These are phyloP conservation scores for Tetranychus urticae DNA, from an alignment of 1,140 invertebrate genomes.

Conservation along the genomic window DNA sequence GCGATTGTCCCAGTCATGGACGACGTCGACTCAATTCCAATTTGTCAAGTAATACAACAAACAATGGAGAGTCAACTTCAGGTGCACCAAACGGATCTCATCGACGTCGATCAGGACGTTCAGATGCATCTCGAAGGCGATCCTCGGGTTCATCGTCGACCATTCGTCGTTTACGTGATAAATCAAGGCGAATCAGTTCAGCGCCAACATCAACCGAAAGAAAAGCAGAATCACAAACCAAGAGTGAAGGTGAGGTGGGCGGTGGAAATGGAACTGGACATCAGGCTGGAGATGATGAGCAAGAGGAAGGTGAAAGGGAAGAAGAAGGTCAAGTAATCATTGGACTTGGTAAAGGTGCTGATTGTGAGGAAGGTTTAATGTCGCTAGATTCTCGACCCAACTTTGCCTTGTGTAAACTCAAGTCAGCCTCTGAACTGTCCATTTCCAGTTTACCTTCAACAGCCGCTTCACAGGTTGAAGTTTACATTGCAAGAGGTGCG, in stretches of 20 bases:
- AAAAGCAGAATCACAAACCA: background rate
- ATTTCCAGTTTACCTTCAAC: slow-evolving; percentile 10
- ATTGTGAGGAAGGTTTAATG: background rate
- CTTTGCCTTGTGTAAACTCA: background rate
- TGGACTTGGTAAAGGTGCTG: background rate
- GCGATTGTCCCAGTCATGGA: background rate
- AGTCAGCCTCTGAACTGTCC: slow-evolving; percentile 3
- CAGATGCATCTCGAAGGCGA: background rate
- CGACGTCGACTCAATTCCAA: background rate
- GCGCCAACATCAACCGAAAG: background rate
- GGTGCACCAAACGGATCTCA: background rate
- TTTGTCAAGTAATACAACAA: background rate
- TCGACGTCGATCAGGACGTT: background rate
- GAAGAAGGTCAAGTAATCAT: background rate
- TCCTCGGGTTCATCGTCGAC: background rate
- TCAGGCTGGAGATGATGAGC: background rate
- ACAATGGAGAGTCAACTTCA: too few species aligned
- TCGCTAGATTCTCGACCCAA: background rate
- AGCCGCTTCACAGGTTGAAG: slow-evolving; percentile 3
- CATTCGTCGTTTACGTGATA: background rate
- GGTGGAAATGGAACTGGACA: background rate
- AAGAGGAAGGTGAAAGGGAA: background rate
- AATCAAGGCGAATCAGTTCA: background rate
- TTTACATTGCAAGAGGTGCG: slow-evolving; percentile 9
- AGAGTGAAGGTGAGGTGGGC: background rate